Evolutionary conservation across 2,797 vertebrate genomes (phyloP).

Genomic region (Esox lucius): DNA sequence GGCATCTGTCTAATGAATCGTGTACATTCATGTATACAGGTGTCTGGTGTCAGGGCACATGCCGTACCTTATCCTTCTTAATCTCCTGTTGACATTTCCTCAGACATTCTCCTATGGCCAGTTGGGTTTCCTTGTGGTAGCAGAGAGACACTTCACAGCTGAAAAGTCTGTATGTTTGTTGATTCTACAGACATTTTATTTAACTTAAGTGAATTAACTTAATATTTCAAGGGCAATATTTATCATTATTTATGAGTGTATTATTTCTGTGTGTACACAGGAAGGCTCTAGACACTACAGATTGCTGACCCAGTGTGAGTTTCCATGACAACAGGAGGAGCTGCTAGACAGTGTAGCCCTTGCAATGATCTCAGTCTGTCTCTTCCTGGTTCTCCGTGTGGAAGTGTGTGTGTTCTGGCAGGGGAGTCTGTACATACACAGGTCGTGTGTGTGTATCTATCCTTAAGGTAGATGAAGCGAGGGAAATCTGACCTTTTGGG

Average conservation of each 20-base stretch:
- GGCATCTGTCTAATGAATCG: slow-evolving; percentile 40
- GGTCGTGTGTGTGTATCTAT: too few relatives aligned
- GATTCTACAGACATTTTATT: not conserved
- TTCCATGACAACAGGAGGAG: slow-evolving; percentile 63
- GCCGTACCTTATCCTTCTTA: not conserved
- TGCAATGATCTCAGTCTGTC: not conserved
- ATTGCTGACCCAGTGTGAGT: slow-evolving; percentile 55
- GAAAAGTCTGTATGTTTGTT: not conserved
- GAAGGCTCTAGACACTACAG: slow-evolving; percentile 49
- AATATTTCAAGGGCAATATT: slow-evolving; percentile 3
- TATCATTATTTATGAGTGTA: slow-evolving; percentile 3
- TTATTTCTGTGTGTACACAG: slow-evolving; percentile 41
- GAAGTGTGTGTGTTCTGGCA: not conserved
- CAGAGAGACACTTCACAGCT: not conserved
- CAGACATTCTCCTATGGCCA: slow-evolving; percentile 40
- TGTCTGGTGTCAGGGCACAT: not conserved
- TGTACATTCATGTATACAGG: not conserved
- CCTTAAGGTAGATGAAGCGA: too few relatives aligned
- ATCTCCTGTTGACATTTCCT: not conserved
- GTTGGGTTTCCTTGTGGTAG: slow-evolving; percentile 20
- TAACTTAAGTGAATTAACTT: not conserved
- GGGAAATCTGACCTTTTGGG: too few relatives aligned
- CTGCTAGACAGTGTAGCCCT: slow-evolving; percentile 58
- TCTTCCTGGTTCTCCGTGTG: not conserved
- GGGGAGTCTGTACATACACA: not conserved